phyloP scores from a whole-genome alignment of 2,888 invertebrate genomes.

The Temnothorax rugatulus region DNA sequence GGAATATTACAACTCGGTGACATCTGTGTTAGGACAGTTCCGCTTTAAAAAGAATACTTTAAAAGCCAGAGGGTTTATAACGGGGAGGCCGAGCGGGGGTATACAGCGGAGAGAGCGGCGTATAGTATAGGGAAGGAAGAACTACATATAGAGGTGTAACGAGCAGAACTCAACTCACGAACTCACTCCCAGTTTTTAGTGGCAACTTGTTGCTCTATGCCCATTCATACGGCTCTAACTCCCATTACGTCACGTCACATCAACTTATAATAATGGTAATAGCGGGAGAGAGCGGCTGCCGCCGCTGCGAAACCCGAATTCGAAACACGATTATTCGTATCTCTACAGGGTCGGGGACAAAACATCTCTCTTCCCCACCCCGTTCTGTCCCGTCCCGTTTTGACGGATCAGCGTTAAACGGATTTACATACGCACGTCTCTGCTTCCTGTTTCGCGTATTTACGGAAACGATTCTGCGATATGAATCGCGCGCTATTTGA shows the following conservation, averaged over 20 bases:
- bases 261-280: conserved; percentile 86
- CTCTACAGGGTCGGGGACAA: conserved; percentile 57
- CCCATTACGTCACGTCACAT: conserved; percentile 87
- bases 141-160: conserved; percentile 86
- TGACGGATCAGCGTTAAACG: conserved; percentile 64
- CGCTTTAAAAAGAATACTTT: conserved; percentile 86
- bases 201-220: conserved; percentile 86
- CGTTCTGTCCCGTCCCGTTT: conserved; percentile 41
- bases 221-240: conserved; percentile 86
- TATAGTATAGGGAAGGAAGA: conserved; percentile 86
- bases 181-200: conserved; percentile 87
- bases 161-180: conserved; percentile 86
- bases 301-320: conserved; percentile 78
- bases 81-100: conserved; percentile 77
- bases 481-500: conserved; percentile 20
- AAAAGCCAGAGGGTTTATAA: conserved; percentile 86
- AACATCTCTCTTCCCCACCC: conserved; percentile 66
- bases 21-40: conserved; percentile 84
- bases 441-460: conserved; percentile 39
- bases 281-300: conserved; percentile 69
- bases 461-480: conserved; percentile 36
- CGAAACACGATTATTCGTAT: conserved; percentile 80
- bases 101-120: conserved; percentile 79
- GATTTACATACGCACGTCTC: conserved; percentile 50
- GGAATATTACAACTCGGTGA: conserved; percentile 82